These are phyloP conservation scores for Denticeps clupeoides DNA, from an alignment of 2,797 vertebrate genomes.

Conservation along the genomic window DNA sequence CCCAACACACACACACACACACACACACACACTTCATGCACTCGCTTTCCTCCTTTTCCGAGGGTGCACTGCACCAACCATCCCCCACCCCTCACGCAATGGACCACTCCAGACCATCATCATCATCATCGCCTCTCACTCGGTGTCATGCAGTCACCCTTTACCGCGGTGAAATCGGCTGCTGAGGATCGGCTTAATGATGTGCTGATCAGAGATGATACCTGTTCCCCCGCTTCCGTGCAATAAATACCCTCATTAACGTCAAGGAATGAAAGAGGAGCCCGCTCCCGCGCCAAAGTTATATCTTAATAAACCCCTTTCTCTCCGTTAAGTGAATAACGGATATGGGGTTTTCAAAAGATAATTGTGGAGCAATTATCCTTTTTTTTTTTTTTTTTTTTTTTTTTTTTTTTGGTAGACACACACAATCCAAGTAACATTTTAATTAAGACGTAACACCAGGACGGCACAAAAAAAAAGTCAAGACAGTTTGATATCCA, in stretches of 20 bases:
- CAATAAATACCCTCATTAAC: constrained; percentile 39
- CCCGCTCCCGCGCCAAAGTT: constrained; percentile 38
- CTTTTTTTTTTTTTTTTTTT: constrained; percentile 9
- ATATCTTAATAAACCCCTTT: constrained; percentile 26
- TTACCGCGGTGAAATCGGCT: constrained; percentile 30
- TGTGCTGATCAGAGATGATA: constrained; percentile 36
- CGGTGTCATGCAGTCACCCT: constrained; percentile 47
- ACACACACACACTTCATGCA: constrained; percentile 1
- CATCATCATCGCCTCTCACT: constrained; percentile 33
- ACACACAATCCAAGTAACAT: constrained; percentile 34
- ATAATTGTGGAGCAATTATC: constrained; percentile 37
- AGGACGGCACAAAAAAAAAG: constrained; percentile 36
- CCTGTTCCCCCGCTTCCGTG: constrained; percentile 28
- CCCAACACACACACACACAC: constrained; percentile 11
- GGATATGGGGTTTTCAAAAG: constrained; percentile 35
- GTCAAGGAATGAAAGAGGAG: constrained; percentile 31
- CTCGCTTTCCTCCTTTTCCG: neutral
- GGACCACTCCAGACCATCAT: constrained; percentile 42
- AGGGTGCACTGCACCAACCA: no score
- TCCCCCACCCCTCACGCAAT: constrained; percentile 13
- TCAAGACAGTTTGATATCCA: constrained; percentile 38
- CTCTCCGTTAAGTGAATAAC: constrained; percentile 29
- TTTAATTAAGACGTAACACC: constrained; percentile 40
- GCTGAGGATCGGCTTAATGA: constrained; percentile 44
- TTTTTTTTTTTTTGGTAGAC: constrained; percentile 12